Evolutionary conservation across 2,888 invertebrate species (phyloP), one percentile per base, ranked within the genome.

Genomic region (Epistrophe grossulariae): DNA sequence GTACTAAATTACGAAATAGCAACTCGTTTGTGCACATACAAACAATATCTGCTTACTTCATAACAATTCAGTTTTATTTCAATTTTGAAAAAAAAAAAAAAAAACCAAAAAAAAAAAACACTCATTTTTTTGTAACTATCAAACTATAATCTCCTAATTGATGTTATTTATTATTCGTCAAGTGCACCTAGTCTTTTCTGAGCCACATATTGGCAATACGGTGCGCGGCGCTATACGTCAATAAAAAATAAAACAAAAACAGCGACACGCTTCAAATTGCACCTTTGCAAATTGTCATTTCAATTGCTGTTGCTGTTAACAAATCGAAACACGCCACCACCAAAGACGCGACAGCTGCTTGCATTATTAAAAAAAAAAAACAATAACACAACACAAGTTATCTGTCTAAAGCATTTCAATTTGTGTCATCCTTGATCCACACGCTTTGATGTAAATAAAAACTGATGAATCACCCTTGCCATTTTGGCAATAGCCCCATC

Each of bases 391-490:
- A 78, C 71, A 13, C 38, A 9, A 40, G 52, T 72, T 57, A 77
- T 73, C 81, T 68, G 68, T 38, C 55, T 8, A 77, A 68, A 77
- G 70, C 78, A 64, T 81, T 62, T 78, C 70, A 81, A 81, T 85
- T 60, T 57, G 78, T 71, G 48, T 82, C 82, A 85, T 85, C 85
- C 78, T 81, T 81, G 78, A 79, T 64, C 40, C 17, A 40, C 10
- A 59, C 45, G 10, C 11, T 66, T n/a, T 45, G 11, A 24, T 24
- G 24, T 24, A 24, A 24, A 24, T 31, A 45, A 55, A 55, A 52
- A 4, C 24, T 28, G 2, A 40, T 76, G 35, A n/a, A 72, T 64
- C 66, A 77, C 76, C 76, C 76, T 48, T 50, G 28, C 76, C 31
- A 55, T 71, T 84, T 78, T 84, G 80, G 80, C 76, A 64, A 35